Evolutionary conservation across 1,140 invertebrate genomes (phyloP), one percentile per base, ranked within the genome.

Genomic region (Metaphire vulgaris): DNA sequence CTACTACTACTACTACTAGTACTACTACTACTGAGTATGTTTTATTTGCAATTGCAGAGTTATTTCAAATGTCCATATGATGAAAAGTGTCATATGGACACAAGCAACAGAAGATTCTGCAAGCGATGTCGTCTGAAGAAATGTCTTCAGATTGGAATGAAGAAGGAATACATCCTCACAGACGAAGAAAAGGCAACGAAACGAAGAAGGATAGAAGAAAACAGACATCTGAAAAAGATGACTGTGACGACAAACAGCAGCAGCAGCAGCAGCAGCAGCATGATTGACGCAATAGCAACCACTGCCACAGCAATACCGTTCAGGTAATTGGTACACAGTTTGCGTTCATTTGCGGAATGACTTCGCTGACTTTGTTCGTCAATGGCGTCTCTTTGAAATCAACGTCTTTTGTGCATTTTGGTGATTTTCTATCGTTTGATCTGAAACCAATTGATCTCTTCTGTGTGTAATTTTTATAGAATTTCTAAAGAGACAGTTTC

Each of bases 161-260:
- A 94, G 77, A 97, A 96, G 82, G 95, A 98, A 82, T 95, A 94
- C 84, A 99, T 99, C 16, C 95, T 99, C 92, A 94, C 94, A 0
- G 95, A 98, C 72, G 93, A 97, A 81, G 95, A 98, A 80, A 96
- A 97, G 84, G 90, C 92, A 15, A 88, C 92, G 67, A 99, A 99
- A 83, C 87, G 93, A 75, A 89, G 92, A 75, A 96, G 97, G 85
- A 96, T 98, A 76, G 92, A 96, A 83, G 91, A 93, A 82, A 98
- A 98, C 83, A 89, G 94, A 79, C 90, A 91, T 73, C 69, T 74
- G 67, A 56, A 56, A 21, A 56, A 56, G 41, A 56, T 56, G 6
- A 56, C 41, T 12, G 41, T 56, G 6, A 56, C 21, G 41, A 6
- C 6, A 12, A 21, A 21, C 6, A 56, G 21, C 41, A 56, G 21